phyloP scores from a whole-genome alignment of 2,113 vertebrate species.

The Garra rufa region DNA sequence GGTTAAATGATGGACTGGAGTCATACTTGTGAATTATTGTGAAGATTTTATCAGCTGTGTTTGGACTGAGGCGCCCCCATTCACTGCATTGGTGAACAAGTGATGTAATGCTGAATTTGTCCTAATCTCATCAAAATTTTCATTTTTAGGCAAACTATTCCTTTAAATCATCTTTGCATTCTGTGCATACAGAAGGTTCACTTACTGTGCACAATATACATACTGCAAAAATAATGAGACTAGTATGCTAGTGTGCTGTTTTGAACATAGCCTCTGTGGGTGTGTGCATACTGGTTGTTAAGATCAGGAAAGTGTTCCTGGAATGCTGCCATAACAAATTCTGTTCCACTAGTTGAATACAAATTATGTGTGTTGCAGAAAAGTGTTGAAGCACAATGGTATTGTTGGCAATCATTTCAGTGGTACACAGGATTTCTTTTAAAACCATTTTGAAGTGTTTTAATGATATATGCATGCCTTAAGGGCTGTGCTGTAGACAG shows the following conservation, averaged over 20 bases:
- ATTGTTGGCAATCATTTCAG: conserved; percentile 24
- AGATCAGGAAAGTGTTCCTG: conserved; percentile 21
- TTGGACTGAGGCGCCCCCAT: too few relatives aligned
- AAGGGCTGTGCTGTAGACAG: conserved; percentile 2
- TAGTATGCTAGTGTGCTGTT: conserved; percentile 21
- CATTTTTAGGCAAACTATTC: too few relatives aligned
- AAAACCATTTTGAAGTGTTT: conserved; percentile 10
- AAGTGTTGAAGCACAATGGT: conserved; percentile 29
- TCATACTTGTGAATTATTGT: neutral
- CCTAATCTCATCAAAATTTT: too few relatives aligned
- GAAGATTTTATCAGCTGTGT: too few relatives aligned
- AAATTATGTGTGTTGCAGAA: conserved; percentile 7
- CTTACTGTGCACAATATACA: neutral
- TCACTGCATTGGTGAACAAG: neutral
- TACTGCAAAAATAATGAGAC: neutral
- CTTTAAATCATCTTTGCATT: neutral
- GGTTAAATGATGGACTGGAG: too few relatives aligned
- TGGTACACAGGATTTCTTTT: conserved; percentile 7
- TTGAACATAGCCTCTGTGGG: neutral
- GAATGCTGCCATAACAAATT: conserved; percentile 33
- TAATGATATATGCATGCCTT: conserved; percentile 14
- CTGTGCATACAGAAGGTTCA: neutral
- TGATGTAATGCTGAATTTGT: too few relatives aligned
- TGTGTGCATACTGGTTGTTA: conserved; percentile 28
- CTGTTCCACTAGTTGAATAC: conserved; percentile 22